Conservation (phyloP, 1,140 invertebrate species). For the Drosophila kepulauana region DNA sequence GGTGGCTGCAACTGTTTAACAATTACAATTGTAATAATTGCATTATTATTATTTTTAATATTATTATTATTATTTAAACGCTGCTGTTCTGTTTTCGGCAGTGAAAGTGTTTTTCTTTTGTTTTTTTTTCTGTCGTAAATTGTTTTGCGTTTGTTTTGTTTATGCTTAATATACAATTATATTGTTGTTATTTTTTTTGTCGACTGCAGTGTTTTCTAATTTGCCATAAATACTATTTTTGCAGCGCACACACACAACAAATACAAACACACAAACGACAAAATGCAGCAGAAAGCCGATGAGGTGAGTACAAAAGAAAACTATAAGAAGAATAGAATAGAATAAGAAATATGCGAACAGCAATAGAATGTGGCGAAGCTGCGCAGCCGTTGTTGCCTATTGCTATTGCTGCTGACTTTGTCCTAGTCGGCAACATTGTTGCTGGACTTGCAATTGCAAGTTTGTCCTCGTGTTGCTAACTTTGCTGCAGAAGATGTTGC, state of each 20-base stretch:
- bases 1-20: conserved; percentile 22
- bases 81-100: conserved; percentile 33
- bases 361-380: not conserved
- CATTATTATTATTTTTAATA: conserved; percentile 30
- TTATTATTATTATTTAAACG: not conserved
- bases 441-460: not conserved
- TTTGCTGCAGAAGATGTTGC: not conserved
- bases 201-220: conserved; percentile 41
- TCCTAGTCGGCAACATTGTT: conserved; percentile 16
- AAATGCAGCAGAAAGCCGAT: conserved; percentile 74
- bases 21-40: conserved; percentile 49
- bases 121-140: conserved; percentile 24
- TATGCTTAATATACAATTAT: no score
- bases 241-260: conserved; percentile 10
- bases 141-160: conserved; percentile 35
- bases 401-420: not conserved
- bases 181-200: conserved; percentile 43
- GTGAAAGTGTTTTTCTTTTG: conserved; percentile 56
- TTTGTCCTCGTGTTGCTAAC: no score
- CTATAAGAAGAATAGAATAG: not conserved
- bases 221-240: conserved; percentile 47
- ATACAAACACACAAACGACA: conserved; percentile 20
- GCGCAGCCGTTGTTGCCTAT: conserved; percentile 10
- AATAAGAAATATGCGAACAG: not conserved
- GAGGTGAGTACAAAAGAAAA: conserved; percentile 59